Conservation (phyloP, 2,888 invertebrate species). For the Drosophila quinaria region DNA sequence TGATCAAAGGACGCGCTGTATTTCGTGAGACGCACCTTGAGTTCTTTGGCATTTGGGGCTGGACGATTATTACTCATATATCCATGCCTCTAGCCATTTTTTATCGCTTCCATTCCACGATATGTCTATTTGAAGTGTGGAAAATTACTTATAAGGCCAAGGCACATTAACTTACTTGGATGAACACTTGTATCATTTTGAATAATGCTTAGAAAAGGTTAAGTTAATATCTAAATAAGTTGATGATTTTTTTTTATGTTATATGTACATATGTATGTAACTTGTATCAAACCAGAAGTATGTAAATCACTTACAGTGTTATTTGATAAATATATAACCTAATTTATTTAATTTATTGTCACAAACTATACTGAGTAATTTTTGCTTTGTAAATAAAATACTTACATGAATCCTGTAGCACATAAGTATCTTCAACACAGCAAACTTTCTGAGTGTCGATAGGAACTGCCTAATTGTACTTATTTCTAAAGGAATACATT, state of each 20-base stretch:
- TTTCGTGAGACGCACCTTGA: conserved; percentile 93
- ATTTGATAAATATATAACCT: neutral
- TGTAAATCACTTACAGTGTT: neutral
- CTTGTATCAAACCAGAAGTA: neutral
- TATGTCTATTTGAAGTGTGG: conserved; percentile 97
- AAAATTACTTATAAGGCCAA: conserved; percentile 94
- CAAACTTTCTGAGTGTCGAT: neutral
- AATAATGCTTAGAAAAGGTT: conserved; percentile 4
- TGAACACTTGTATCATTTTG: conserved; percentile 12
- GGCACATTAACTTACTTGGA: conserved; percentile 57
- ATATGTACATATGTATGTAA: neutral
- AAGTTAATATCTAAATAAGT: neutral
- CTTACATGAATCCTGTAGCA: neutral
- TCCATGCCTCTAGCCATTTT: conserved; percentile 96
- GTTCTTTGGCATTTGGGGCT: conserved; percentile 95
- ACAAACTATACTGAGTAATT: neutral
- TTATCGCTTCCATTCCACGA: conserved; percentile 96
- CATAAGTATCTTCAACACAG: neutral
- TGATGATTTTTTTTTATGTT: neutral
- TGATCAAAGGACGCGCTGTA: conserved; percentile 93
- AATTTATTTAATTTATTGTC: neutral
- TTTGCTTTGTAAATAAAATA: neutral
- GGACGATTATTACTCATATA: conserved; percentile 96
- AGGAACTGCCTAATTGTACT: neutral
- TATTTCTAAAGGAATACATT: no score